These are phyloP conservation scores for Ailuropoda melanoleuca DNA, from an alignment of 2,113 vertebrate genomes.

Conservation along the genomic window DNA sequence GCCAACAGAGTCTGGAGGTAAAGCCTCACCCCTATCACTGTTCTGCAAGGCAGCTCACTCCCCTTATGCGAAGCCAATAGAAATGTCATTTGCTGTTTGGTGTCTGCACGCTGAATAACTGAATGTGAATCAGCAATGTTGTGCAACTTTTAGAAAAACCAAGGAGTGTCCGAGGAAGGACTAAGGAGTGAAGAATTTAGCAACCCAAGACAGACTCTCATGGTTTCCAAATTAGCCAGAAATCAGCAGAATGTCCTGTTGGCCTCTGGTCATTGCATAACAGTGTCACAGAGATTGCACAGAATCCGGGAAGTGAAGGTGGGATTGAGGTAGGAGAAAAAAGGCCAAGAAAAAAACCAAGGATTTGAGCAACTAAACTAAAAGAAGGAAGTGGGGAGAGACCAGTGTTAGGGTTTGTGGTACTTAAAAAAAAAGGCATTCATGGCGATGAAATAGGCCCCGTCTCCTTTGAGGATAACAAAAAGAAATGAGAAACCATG, in stretches of 20 bases:
- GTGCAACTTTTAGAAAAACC: slow-evolving; percentile 7
- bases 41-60: neutral
- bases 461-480: neutral
- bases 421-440: neutral
- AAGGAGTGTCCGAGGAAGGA: neutral
- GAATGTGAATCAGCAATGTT: neutral
- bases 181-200: neutral
- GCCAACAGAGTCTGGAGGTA: neutral
- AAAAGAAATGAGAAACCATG: neutral
- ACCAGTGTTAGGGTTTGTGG: neutral
- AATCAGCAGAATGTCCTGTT: neutral
- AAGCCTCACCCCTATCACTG: neutral
- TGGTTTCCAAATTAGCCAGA: slow-evolving; percentile 45
- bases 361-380: neutral
- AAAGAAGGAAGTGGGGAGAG: neutral
- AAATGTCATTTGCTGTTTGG: neutral
- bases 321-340: neutral
- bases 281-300: neutral
- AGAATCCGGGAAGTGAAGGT: neutral
- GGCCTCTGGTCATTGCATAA: neutral
- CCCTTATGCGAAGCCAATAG: neutral
- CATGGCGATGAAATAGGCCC: neutral
- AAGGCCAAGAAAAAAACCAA: neutral
- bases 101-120: neutral
- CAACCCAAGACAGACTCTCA: neutral